These are phyloP conservation scores for Halocynthia roretzi DNA, from an alignment of 23 tunicate genomes.

Conservation along the genomic window DNA sequence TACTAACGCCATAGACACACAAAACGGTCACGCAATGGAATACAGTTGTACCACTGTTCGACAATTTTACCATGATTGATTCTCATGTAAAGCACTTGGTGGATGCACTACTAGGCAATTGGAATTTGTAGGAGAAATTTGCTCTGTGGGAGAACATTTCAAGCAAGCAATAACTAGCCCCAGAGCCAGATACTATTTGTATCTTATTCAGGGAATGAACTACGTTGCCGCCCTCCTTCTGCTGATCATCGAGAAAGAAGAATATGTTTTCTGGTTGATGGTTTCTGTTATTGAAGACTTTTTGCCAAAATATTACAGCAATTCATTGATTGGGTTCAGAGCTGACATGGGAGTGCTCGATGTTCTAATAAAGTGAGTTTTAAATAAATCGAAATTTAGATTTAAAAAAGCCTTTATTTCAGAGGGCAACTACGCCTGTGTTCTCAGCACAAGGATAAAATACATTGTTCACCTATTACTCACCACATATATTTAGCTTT, in stretches of 20 bases:
- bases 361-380: slow-evolving; percentile 46
- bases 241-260: slow-evolving; percentile 62
- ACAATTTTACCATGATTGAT: no score
- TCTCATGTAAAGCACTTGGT: no score
- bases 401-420: no score
- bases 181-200: no score
- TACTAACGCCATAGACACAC: no score
- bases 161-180: no score
- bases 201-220: slow-evolving; percentile 62
- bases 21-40: no score
- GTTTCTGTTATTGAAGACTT: slow-evolving; percentile 51
- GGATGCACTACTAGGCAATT: no score
- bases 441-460: not conserved
- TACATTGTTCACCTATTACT: not conserved
- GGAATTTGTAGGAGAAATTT: no score
- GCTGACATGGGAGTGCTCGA: slow-evolving; percentile 54
- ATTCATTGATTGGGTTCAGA: slow-evolving; percentile 41
- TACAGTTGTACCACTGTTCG: no score
- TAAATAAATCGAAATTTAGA: not conserved
- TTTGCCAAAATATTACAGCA: slow-evolving; percentile 38
- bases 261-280: slow-evolving; percentile 70
- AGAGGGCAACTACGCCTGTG: not conserved
- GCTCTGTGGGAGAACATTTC: no score
- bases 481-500: not conserved
- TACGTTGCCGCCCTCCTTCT: slow-evolving; percentile 71